Base-by-base conservation (phyloP, 2,113 vertebrate genomes). In the Centropus bengalensis region DNA sequence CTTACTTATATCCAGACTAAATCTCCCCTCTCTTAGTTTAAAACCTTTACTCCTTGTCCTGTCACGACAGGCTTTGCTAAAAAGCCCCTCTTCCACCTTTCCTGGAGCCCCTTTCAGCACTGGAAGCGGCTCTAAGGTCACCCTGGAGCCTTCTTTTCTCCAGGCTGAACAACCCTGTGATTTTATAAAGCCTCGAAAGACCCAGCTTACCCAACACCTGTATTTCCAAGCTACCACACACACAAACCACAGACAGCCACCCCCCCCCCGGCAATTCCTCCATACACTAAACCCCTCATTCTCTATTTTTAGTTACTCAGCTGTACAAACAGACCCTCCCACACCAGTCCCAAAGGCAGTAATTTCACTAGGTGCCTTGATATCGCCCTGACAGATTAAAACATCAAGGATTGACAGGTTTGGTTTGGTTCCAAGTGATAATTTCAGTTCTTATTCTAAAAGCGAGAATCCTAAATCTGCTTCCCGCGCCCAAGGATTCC, bases 221-320 rank as follows among this genome's bases (percentile, higher is more conserved):
- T 12, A 19, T 24, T 59, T 28, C 88, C 9, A 7, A 64, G 11
- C 16, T 20, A 10, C 51, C 15, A 36, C 80, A 56, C 26, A 3
- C 27, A n/a, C 47, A 24, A 22, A 9, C 7, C 28, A 15, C 22
- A 3, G 47, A 5, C 58, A 55, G 56, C 14, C 26, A 4, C 16
- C 28, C 22, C 26, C 28, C 22, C 26, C 42, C 17, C 24, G 28
- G 59, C 0, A 7, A 24, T 20, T 27, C 32, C 6, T 19, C 49
- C 42, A 7, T 2, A 6, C 4, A 36, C n/a, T 18, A 63, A 52
- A 84, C 28, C 4, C n/a, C 36, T 67, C 64, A 4, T 0, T 16
- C 42, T 28, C n/a, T 26, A 13, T 24, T 58, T 38, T 45, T 32
- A 86, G 33, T 4, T 36, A 38, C 4, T 18, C 19, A 11, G 54